Base-by-base conservation (phyloP, 2,797 vertebrate genomes). In the Oreochromis mossambicus region DNA sequence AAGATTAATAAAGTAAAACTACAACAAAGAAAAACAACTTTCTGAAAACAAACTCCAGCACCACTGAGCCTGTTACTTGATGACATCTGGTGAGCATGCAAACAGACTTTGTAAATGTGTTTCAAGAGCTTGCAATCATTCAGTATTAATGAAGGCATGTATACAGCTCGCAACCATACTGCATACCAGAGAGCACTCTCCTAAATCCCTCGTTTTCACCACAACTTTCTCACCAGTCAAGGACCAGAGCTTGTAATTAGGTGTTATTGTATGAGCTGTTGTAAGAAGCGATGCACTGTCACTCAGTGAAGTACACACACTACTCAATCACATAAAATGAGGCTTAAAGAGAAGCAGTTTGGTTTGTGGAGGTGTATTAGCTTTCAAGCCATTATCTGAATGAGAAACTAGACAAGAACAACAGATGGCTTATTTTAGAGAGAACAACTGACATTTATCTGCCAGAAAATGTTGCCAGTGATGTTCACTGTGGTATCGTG, bases 91-190 rank as follows among this genome's bases (percentile, higher is more conserved):
- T 58, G 36, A 80, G 79, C 83, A 87, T 61, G 81, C 76, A 91
- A 91, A 86, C 58, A 81, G 46, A 73, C 80, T 68, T 86, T 90
- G 83, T 83, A 88, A 88, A 89, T 88, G 85, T 90, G 83, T 87
- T 90, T 86, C 36, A 82, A 90, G 50, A 89, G 83, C 78, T 63
- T 89, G 75, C 76, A 85, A 68, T 77, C 80, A 73, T 86, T 55
- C 61, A 51, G 12, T 51, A 75, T 75, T 92, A 91, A 89, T 90
- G 77, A 86, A 81, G 58, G 24, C 68, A 86, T 82, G 73, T 78
- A 66, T 83, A 48, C 19, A 80, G 86, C 79, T 86, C 81, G 50
- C 83, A 90, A 81, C 83, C 75, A 86, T 66, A 78, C 81, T 92
- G 81, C 84, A 81, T 79, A 92, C 92, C 66, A 76, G 50, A 86